Base-by-base conservation (phyloP, 2,888 invertebrate genomes). In the Hipparchia semele region DNA sequence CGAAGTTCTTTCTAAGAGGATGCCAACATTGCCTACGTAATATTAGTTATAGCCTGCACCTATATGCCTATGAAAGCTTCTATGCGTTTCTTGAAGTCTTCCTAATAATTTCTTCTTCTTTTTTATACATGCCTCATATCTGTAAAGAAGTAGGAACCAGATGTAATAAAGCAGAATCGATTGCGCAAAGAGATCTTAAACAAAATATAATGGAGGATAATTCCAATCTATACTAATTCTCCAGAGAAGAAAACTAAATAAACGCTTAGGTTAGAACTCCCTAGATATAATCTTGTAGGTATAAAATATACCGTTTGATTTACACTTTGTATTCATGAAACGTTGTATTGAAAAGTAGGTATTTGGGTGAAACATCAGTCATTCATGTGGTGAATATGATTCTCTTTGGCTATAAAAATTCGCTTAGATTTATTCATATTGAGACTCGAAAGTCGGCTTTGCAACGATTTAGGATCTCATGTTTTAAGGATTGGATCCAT, bases 291-390 rank as follows among this genome's bases (percentile, higher is more conserved):
- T 9, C 33, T 12, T 9, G 13, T 8, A 13, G 13, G 13, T 4
- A 33, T 59, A 33, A 10, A 33, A 3, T 13, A 23, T 4, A 51
- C 9, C 51, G 2, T 53, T 6, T 12, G 51, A 7, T n/a, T 23
- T 51, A 9, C 12, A 13, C 13, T 13, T 67, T 58, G 39, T 66
- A 66, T 66, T 54, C 66, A 54, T 39, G 56, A 6, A 67, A 13
- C 13, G n/a, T 56, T 13, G 5, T 58, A 56, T 67, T 58, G 56
- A 67, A 58, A 67, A 56, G 13, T 67, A 67, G 56, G 67, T 67
- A 13, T 58, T 39, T 13, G 56, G 13, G 13, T 56, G 9, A 67
- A 67, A 67, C 45, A 67, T 67, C 58, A 67, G 46, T 67, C 45
- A 67, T 39, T 13, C 56, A 46, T 58, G 13, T 13, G 56, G 13